Percentiles rank a stretch among this genome's conserved stretches.
phyloP scores from a whole-genome alignment of 2,797 vertebrate species.

The Sebastiscus tertius region DNA sequence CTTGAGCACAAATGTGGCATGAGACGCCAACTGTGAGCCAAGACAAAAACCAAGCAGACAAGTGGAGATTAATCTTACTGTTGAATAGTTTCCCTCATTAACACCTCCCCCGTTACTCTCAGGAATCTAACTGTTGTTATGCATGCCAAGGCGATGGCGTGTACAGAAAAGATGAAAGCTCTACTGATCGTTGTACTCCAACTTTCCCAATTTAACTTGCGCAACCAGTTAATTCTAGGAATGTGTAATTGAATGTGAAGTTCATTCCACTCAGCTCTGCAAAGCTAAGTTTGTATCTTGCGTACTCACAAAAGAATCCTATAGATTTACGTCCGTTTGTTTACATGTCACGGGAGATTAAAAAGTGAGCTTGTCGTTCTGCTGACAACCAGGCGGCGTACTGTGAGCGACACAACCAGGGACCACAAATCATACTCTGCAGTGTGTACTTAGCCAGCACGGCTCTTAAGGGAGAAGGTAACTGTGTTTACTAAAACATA shows the following conservation, averaged over 20 bases:
- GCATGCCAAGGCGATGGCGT: constrained; percentile 53
- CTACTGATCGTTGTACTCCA: constrained; percentile 44
- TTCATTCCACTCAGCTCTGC: constrained; percentile 10
- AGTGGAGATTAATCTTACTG: constrained; percentile 69
- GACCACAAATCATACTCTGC: constrained; percentile 55
- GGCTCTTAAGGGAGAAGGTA: constrained; percentile 54
- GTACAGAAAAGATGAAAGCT: constrained; percentile 50
- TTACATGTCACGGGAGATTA: constrained; percentile 41
- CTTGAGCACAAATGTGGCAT: constrained; percentile 62
- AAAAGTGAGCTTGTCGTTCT: constrained; percentile 16
- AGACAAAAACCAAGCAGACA: constrained; percentile 52
- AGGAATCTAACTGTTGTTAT: constrained; percentile 57
- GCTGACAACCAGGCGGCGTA: constrained; percentile 9
- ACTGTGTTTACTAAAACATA: constrained; percentile 56
- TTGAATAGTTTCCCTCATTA: constrained; percentile 76
- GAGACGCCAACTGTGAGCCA: constrained; percentile 60
- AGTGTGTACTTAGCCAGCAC: constrained; percentile 42
- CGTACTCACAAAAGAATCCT: not conserved
- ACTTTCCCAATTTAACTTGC: constrained; percentile 43
- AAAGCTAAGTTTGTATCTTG: constrained; percentile 10
- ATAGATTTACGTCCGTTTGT: constrained; percentile 27
- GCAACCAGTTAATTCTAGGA: constrained; percentile 22
- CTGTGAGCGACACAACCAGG: constrained; percentile 23
- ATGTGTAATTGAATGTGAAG: constrained; percentile 17
- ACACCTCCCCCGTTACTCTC: constrained; percentile 41